These are phyloP conservation scores for Botia almorhae DNA, from an alignment of 2,797 vertebrate genomes.

Conservation along the genomic window DNA sequence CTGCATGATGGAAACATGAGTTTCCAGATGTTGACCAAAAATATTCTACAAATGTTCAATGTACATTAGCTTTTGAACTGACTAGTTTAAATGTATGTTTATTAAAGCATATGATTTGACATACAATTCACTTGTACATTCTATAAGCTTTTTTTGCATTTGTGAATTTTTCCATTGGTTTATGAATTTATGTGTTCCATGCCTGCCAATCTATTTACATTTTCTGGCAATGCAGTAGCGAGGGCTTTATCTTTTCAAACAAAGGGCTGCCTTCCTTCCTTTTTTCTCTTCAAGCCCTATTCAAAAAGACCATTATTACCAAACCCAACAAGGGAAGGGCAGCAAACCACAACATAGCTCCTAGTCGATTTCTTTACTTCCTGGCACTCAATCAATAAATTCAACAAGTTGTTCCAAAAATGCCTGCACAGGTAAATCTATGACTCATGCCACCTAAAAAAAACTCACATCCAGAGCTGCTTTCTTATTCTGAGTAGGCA, in stretches of 20 bases:
- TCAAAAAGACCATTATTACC: slow-evolving; percentile 74
- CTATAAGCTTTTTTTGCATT: too few species aligned
- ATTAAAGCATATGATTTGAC: too few species aligned
- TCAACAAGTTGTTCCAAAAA: slow-evolving; percentile 75
- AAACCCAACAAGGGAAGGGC: slow-evolving; percentile 70
- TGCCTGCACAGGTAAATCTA: slow-evolving; percentile 60
- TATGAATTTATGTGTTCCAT: slow-evolving; percentile 44
- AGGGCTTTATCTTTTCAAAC: slow-evolving; percentile 75
- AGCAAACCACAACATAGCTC: slow-evolving; percentile 71
- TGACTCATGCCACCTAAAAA: slow-evolving; percentile 35
- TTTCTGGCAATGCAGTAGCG: slow-evolving; percentile 56
- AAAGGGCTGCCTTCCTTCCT: slow-evolving; percentile 83
- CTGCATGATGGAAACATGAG: too few species aligned
- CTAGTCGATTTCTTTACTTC: slow-evolving; percentile 81
- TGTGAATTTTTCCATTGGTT: slow-evolving; percentile 29
- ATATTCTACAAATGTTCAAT: too few species aligned
- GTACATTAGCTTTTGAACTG: too few species aligned
- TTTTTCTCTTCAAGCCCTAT: slow-evolving; percentile 71
- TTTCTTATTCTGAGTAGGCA: slow-evolving; percentile 19
- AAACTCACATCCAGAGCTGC: background rate
- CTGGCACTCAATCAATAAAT: slow-evolving; percentile 75
- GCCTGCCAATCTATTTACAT: slow-evolving; percentile 57
- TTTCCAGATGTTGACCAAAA: too few species aligned
- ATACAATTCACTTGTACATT: too few species aligned
- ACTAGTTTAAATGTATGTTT: too few species aligned